Evolutionary conservation across 1,140 invertebrate genomes (phyloP).

Genomic region (Hycleus cichorii): DNA sequence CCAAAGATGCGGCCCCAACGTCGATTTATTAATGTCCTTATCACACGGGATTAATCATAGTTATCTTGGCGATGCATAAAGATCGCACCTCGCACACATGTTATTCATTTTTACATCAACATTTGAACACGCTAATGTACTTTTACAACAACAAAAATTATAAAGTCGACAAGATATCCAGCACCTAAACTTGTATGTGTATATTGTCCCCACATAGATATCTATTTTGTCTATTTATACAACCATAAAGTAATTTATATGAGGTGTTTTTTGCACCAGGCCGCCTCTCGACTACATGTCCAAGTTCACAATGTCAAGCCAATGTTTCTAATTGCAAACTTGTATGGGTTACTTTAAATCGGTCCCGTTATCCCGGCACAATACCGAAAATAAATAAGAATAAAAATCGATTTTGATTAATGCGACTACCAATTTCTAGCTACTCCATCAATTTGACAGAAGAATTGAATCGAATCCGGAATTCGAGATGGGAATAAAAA

Average conservation of each 20-base stretch:
- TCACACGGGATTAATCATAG: slow-evolving; percentile 29
- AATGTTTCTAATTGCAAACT: slow-evolving; percentile 19
- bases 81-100: slow-evolving; percentile 32
- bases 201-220: slow-evolving; percentile 7
- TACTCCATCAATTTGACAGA: no score
- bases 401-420: no score
- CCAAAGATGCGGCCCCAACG: no score
- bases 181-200: slow-evolving; percentile 23
- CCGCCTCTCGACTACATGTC: not conserved
- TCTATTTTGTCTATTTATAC: no score
- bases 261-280: slow-evolving; percentile 13
- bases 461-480: no score
- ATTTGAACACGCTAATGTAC: slow-evolving; percentile 31
- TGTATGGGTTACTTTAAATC: not conserved
- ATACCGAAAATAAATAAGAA: no score
- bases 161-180: slow-evolving; percentile 25
- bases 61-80: slow-evolving; percentile 25
- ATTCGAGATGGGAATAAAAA: no score
- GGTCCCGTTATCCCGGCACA: no score
- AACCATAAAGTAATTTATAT: slow-evolving; percentile 31
- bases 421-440: no score
- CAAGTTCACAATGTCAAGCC: slow-evolving; percentile 19
- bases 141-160: slow-evolving; percentile 28
- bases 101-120: slow-evolving; percentile 26
- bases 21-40: slow-evolving; percentile 2